phyloP scores from a whole-genome alignment of 2,113 vertebrate genomes.

The Illadopsis cleaveri region DNA sequence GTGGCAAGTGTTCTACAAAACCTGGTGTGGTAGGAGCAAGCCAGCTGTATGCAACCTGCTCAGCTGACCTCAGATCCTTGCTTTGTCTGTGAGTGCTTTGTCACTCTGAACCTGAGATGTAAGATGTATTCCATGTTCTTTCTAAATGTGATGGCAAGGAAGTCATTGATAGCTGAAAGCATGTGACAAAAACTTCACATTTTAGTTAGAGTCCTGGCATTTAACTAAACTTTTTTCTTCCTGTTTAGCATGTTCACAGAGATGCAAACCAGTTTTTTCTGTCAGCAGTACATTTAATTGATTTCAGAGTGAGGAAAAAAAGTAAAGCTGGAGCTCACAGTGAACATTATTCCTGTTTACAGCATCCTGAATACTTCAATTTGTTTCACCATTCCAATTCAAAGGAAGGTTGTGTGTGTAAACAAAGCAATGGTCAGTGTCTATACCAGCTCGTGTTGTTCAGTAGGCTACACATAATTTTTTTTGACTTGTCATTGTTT shows the following conservation, averaged over 20 bases:
- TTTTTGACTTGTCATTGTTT: conserved; percentile 39
- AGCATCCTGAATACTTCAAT: conserved; percentile 35
- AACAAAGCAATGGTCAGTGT: neutral
- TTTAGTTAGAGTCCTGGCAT: conserved; percentile 7
- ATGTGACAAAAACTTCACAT: neutral
- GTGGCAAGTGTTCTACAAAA: neutral
- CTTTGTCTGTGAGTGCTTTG: neutral
- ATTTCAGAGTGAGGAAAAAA: conserved; percentile 48
- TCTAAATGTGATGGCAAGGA: neutral
- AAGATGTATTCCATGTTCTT: neutral
- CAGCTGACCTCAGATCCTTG: neutral
- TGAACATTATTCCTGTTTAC: conserved; percentile 22
- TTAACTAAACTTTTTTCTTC: neutral
- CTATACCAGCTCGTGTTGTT: conserved; percentile 44
- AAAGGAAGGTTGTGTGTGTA: neutral
- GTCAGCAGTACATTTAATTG: conserved; percentile 43
- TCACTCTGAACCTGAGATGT: neutral
- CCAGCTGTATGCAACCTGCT: neutral
- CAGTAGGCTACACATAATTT: conserved; percentile 46
- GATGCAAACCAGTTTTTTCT: neutral
- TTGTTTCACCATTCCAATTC: neutral
- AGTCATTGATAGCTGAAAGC: neutral
- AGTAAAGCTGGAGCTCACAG: neutral
- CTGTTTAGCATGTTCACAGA: neutral
- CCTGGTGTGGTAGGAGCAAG: neutral